Evolutionary conservation across 2,797 vertebrate genomes (phyloP).

Genomic region (Sitta carolinensis): DNA sequence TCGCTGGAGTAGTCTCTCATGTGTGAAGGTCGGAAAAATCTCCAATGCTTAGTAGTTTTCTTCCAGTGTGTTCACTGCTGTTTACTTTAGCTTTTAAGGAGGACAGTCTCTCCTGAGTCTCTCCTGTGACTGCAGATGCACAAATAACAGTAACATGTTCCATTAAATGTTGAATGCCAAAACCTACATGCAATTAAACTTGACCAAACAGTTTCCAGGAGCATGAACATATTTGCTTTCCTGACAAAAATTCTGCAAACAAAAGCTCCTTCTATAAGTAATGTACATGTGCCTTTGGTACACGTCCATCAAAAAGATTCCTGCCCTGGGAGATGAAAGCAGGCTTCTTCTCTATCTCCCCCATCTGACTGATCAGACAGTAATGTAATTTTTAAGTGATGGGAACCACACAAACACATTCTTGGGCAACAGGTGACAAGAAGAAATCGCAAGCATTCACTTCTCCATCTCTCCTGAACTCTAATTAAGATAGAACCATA

Average conservation of each 20-base stretch:
- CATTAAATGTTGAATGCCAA: conserved; percentile 21
- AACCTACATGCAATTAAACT: conserved; percentile 45
- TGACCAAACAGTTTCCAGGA: conserved; percentile 38
- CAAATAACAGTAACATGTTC: conserved; percentile 27
- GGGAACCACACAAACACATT: not conserved
- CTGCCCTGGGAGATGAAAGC: not conserved
- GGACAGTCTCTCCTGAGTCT: not conserved
- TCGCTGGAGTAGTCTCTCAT: not conserved
- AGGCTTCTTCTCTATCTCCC: not conserved
- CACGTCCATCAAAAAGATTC: not conserved
- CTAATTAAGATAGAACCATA: not conserved
- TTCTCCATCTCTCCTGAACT: not conserved
- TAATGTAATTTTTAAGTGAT: not conserved
- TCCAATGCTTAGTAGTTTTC: not conserved
- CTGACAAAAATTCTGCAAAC: conserved; percentile 31
- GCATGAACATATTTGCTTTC: conserved; percentile 35
- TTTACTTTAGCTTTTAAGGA: not conserved
- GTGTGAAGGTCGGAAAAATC: not conserved
- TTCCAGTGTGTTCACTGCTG: not conserved
- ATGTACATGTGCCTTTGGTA: not conserved
- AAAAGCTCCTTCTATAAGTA: conserved; percentile 15
- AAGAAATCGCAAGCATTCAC: not conserved
- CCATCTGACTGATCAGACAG: not conserved
- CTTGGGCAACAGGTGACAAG: not conserved
- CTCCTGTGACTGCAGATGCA: not conserved